Percentiles rank a stretch among this genome's conserved stretches.
Conservation (phyloP, 2,888 invertebrate genomes). For the Hoplodrina ambigua region DNA sequence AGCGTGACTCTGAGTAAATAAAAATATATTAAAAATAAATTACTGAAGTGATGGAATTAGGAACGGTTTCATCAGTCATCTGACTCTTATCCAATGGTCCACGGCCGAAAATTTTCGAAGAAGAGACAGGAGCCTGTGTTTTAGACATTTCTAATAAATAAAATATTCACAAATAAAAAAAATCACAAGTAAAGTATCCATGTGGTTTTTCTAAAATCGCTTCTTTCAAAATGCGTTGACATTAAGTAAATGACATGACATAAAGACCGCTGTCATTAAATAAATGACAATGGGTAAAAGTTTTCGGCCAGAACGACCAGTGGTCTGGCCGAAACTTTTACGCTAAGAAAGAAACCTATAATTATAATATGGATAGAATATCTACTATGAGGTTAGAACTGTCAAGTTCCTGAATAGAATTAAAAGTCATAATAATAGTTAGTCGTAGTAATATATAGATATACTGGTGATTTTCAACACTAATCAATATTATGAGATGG, state of each 20-base stretch:
- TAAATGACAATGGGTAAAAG: background rate
- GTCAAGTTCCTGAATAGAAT: no score
- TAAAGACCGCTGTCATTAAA: background rate
- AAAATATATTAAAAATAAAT: conserved; percentile 1
- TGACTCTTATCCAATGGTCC: no score
- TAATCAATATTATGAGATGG: no score
- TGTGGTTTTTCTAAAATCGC: conserved; percentile 31
- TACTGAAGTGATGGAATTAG: conserved; percentile 17
- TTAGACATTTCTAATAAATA: conserved; percentile 17
- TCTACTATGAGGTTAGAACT: no score
- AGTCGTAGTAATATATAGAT: no score
- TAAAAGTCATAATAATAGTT: no score
- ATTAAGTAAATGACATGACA: conserved; percentile 4
- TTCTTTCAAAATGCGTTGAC: conserved; percentile 2
- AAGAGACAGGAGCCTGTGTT: background rate
- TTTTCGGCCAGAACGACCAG: conserved; percentile 2
- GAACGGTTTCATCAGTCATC: background rate
- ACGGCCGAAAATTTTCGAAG: background rate
- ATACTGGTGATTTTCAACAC: no score
- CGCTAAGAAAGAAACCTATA: no score
- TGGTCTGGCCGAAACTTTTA: no score
- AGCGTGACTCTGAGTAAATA: background rate
- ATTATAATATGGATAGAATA: no score
- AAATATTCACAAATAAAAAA: conserved; percentile 38
- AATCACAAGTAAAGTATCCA: conserved; percentile 6